Percentiles rank a stretch among this genome's conserved stretches.
Conservation (phyloP, 2,888 invertebrate genomes). For the Ephialtes manifestator region DNA sequence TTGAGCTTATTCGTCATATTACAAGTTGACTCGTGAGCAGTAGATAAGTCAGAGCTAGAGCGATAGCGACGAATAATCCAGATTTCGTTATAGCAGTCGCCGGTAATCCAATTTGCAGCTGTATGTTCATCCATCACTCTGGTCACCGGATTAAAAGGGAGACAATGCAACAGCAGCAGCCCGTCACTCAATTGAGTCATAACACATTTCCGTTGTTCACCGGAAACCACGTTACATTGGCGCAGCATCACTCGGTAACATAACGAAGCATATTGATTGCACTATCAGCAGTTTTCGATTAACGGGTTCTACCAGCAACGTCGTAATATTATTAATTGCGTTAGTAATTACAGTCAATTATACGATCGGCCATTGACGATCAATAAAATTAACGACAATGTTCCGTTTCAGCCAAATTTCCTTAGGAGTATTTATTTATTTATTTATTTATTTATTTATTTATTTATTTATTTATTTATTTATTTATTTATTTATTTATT, state of each 20-base stretch:
- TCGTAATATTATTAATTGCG: constrained; percentile 44
- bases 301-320: constrained; percentile 9
- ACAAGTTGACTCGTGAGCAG: not conserved
- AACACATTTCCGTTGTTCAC: constrained; percentile 52
- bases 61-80: not conserved
- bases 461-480: no score
- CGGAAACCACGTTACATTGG: constrained; percentile 28
- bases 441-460: no score
- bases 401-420: no score
- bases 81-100: not conserved
- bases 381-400: no score
- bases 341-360: constrained; percentile 31
- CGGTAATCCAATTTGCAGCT: not conserved
- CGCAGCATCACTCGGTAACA: constrained; percentile 33
- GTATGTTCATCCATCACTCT: constrained; percentile 34
- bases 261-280: constrained; percentile 54
- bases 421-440: no score
- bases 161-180: constrained; percentile 19
- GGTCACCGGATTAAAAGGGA: not conserved
- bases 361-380: no score
- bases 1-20: not conserved
- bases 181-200: constrained; percentile 57
- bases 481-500: no score
- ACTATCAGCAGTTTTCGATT: constrained; percentile 45
- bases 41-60: not conserved